Evolutionary conservation across 2,888 invertebrate species (phyloP).

Genomic region (Pollenia angustigena): DNA sequence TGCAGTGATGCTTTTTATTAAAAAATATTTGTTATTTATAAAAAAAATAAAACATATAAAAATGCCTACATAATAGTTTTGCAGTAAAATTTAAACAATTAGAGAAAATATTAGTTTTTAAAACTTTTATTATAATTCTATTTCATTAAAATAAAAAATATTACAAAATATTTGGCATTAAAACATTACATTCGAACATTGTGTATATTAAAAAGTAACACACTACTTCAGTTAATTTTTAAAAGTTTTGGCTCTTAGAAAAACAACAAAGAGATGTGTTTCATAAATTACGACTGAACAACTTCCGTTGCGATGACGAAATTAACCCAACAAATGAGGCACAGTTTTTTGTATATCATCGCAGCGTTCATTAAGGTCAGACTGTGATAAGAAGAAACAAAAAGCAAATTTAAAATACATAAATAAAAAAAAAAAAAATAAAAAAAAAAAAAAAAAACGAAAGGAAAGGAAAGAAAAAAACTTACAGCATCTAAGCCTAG

Average conservation of each 20-base stretch:
- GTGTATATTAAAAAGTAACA: constrained; percentile 11
- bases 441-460: neutral
- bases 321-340: constrained; percentile 81
- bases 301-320: constrained; percentile 69
- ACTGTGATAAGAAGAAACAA: constrained; percentile 84
- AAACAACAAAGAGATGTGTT: constrained; percentile 43
- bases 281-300: constrained; percentile 48
- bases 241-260: constrained; percentile 18
- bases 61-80: too few species aligned
- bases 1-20: too few species aligned
- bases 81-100: neutral
- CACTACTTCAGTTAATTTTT: constrained; percentile 31
- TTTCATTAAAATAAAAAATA: constrained; percentile 51
- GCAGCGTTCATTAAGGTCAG: constrained; percentile 92
- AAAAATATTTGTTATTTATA: too few species aligned
- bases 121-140: constrained; percentile 17
- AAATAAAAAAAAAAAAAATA: constrained; percentile 2
- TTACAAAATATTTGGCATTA: constrained; percentile 69
- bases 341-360: constrained; percentile 88
- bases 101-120: neutral
- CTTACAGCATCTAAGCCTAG: constrained; percentile 92
- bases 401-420: constrained; percentile 23
- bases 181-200: constrained; percentile 30
- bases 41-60: too few species aligned
- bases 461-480: constrained; percentile 2